Evolutionary conservation across 2,797 vertebrate species (phyloP), one percentile per base, ranked within the genome.

Genomic region (Buceros bicornis): DNA sequence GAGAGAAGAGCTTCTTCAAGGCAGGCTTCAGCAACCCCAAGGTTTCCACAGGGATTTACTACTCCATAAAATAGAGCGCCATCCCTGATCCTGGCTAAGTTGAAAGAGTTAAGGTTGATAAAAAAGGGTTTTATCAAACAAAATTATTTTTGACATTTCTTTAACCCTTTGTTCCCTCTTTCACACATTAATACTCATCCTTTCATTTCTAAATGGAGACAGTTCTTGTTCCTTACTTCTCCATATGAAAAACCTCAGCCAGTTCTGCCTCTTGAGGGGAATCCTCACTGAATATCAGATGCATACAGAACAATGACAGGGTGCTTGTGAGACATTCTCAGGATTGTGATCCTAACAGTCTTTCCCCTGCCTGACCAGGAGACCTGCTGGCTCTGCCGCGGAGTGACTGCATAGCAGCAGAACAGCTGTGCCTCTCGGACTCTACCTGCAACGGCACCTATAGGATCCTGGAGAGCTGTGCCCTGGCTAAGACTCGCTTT

Each of bases 381-480:
- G 78, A 97, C 57, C 87, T 98, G 64, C 86, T 97, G 92, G 95
- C 96, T 85, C 73, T 96, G 77, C 61, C 93, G 9, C 94, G 86
- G 58, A 96, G 92, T 37, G 98, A 98, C 95, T 99, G 99, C 76
- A 92, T 99, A 16, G 96, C 98, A 47, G 99, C 99, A 16, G 98
- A 98, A 71, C 97, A 92, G 45, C 96, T 95, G 43, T 99, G 99
- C 96, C 96, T 98, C 20, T 87, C 82, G 0, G 97, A 99, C 24
- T 89, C 97, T 1, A 90, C 48, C 78, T 99, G 99, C 37, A 98
- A 97, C 91, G 97, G 97, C 18, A 97, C 98, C 40, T 99, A 99
- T 96, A 98, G 95, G 37, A 97, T 96, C 47, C 93, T 99, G 97
- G 98, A 98, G 90, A 98, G 97, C 95, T 99, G 99, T 45, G 97